Conservation (phyloP, 2,797 vertebrate genomes). For the Peromyscus aztecus region DNA sequence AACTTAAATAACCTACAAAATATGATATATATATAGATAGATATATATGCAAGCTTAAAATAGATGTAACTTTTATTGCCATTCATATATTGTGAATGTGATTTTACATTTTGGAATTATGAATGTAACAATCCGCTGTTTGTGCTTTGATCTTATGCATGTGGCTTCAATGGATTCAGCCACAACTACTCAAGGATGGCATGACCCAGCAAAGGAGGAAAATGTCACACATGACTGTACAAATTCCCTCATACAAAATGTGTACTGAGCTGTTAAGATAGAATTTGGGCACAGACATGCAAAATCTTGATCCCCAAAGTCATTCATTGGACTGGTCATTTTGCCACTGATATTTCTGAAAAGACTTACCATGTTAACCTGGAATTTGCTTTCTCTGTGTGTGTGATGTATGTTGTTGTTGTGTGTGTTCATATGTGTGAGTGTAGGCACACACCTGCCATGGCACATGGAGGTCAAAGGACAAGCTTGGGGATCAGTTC, state of each 20-base stretch:
- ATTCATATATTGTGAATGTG: neutral
- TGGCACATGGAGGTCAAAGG: neutral
- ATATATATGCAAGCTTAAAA: neutral
- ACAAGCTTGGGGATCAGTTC: neutral
- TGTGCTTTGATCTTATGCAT: neutral
- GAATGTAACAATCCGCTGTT: neutral
- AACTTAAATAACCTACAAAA: constrained; percentile 21
- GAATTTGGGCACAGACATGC: neutral
- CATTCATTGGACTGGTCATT: neutral
- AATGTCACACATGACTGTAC: neutral
- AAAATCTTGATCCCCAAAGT: neutral
- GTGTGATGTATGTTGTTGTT: neutral
- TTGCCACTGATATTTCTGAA: constrained; percentile 31
- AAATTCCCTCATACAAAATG: neutral
- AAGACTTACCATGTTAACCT: neutral
- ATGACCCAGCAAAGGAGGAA: neutral
- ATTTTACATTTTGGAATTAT: constrained; percentile 47
- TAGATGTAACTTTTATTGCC: neutral
- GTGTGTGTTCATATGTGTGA: neutral
- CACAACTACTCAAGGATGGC: neutral
- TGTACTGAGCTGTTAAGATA: neutral
- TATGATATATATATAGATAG: neutral
- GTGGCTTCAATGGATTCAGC: neutral
- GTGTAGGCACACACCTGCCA: neutral
- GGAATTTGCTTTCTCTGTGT: neutral